These are phyloP conservation scores for Chunga burmeisteri DNA, from an alignment of 2,113 vertebrate species.

Conservation along the genomic window DNA sequence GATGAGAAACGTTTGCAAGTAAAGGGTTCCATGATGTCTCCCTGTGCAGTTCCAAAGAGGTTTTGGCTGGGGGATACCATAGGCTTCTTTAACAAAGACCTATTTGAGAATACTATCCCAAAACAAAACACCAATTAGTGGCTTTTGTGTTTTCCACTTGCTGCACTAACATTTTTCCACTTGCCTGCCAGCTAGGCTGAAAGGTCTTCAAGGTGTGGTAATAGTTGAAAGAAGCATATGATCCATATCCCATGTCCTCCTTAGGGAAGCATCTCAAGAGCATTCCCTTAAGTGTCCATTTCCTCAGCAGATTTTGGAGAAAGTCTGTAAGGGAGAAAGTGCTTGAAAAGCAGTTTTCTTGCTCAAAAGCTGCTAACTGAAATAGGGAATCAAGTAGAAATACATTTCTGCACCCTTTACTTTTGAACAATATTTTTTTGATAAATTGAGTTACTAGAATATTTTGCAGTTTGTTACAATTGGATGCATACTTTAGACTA, in stretches of 20 bases:
- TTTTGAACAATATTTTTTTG: neutral
- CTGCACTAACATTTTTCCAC: neutral
- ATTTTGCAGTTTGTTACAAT: neutral
- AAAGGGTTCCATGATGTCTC: neutral
- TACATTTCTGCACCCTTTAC: neutral
- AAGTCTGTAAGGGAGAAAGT: neutral
- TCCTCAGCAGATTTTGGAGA: neutral
- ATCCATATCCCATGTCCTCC: neutral
- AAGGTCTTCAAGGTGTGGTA: neutral
- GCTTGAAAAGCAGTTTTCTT: neutral
- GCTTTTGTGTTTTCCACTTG: neutral
- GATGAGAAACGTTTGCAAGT: neutral
- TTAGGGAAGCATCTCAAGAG: neutral
- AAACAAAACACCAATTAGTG: neutral
- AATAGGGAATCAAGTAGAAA: neutral
- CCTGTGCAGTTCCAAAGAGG: neutral
- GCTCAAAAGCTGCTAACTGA: neutral
- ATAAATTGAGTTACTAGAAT: neutral
- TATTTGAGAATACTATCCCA: neutral
- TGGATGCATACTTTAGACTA: neutral
- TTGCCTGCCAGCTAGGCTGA: neutral
- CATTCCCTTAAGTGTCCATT: neutral
- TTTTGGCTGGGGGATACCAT: neutral
- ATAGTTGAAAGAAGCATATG: neutral
- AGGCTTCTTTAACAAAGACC: neutral